These are phyloP conservation scores for Pterophyllum scalare DNA, from an alignment of 2,113 vertebrate genomes.

Conservation along the genomic window DNA sequence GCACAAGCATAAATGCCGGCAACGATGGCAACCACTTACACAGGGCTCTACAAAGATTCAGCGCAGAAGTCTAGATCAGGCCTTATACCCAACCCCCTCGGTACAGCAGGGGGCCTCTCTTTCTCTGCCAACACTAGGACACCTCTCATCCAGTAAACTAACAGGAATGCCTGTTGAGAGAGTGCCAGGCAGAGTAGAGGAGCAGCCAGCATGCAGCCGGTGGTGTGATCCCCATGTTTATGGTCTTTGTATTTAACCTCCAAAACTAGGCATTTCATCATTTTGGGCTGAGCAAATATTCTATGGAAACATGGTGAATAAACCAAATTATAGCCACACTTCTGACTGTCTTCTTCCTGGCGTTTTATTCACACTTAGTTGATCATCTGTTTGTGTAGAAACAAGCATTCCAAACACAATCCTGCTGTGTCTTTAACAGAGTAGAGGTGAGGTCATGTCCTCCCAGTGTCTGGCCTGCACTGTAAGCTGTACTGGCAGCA, in stretches of 20 bases:
- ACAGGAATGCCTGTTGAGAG: constrained; percentile 45
- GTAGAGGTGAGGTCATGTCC: constrained; percentile 64
- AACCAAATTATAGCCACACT: too few relatives aligned
- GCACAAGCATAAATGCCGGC: too few relatives aligned
- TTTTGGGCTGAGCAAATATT: neutral
- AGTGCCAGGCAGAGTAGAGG: constrained; percentile 11
- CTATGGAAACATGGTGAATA: neutral
- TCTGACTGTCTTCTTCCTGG: neutral
- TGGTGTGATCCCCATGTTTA: constrained; percentile 15
- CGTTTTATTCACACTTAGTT: neutral
- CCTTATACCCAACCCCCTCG: constrained; percentile 34
- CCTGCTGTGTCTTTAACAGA: constrained; percentile 2
- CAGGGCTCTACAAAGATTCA: too few relatives aligned
- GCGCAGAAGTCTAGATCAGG: too few relatives aligned
- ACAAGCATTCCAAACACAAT: neutral
- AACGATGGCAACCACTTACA: too few relatives aligned
- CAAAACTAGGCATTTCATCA: neutral
- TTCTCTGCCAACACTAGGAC: constrained; percentile 53
- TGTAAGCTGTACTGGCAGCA: constrained; percentile 64
- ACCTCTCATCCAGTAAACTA: constrained; percentile 37
- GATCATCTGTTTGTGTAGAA: neutral
- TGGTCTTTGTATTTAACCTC: constrained; percentile 37
- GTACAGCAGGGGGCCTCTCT: constrained; percentile 46
- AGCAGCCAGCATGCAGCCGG: constrained; percentile 14
- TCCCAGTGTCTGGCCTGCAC: constrained; percentile 58